Conservation (phyloP, 2,888 invertebrate genomes). For the Lingula anatina region DNA sequence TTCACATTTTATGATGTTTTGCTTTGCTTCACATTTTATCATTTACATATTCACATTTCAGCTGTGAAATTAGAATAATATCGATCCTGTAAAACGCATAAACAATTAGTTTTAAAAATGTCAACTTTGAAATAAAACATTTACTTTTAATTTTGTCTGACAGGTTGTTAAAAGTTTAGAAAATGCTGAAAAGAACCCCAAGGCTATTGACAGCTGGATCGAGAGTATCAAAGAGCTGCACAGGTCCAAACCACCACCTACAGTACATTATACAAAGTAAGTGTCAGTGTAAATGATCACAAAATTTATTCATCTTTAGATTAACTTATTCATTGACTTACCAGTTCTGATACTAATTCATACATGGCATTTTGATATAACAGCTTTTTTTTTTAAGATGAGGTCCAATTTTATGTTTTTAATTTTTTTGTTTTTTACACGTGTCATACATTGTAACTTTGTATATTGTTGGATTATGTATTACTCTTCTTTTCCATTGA, state of each 20-base stretch:
- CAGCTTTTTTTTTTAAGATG: background rate
- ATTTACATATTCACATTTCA: too few species aligned
- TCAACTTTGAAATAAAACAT: too few species aligned
- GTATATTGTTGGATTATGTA: background rate
- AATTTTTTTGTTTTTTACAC: background rate
- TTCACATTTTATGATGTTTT: too few species aligned
- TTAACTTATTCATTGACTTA: too few species aligned
- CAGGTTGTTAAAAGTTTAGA: constrained; percentile 69
- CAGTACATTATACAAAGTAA: constrained; percentile 74
- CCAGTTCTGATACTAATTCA: too few species aligned
- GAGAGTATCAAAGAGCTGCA: constrained; percentile 90
- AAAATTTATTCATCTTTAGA: too few species aligned
- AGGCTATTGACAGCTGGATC: constrained; percentile 95
- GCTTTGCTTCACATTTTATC: too few species aligned
- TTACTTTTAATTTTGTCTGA: too few species aligned
- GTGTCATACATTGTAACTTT: background rate
- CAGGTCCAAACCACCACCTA: constrained; percentile 78
- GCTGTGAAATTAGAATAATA: too few species aligned
- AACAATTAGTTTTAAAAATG: too few species aligned
- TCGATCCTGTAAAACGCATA: too few species aligned
- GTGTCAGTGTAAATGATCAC: too few species aligned
- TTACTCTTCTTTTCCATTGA: background rate
- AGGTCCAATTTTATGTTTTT: constrained; percentile 1
- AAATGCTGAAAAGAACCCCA: constrained; percentile 71
- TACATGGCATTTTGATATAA: constrained; percentile 1